These are phyloP conservation scores for Dynastes hyllus DNA, from an alignment of 2,888 invertebrate genomes.

Conservation along the genomic window DNA sequence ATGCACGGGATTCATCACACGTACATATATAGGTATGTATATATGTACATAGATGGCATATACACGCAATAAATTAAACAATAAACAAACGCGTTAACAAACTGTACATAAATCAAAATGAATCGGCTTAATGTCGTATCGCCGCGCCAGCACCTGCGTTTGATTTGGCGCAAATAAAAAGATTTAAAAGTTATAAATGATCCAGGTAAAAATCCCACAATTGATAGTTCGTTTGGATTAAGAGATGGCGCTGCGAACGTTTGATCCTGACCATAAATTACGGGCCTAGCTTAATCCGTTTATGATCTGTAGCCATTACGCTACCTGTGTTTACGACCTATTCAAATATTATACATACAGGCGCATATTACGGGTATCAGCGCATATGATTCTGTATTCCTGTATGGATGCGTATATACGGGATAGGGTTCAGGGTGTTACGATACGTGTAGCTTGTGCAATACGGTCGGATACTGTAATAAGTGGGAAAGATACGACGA, in stretches of 20 bases:
- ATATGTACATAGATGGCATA: slow-evolving; percentile 2
- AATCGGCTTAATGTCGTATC: slow-evolving; percentile 62
- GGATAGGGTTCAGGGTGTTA: not conserved
- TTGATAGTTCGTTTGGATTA: slow-evolving; percentile 71
- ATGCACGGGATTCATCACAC: slow-evolving; percentile 26
- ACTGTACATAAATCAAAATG: slow-evolving; percentile 61
- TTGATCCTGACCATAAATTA: slow-evolving; percentile 68
- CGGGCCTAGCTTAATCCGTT: slow-evolving; percentile 69
- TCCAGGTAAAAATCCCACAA: slow-evolving; percentile 71
- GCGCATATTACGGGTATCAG: slow-evolving; percentile 12
- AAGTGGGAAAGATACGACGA: not conserved
- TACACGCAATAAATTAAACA: slow-evolving; percentile 58
- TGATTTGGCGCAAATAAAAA: slow-evolving; percentile 66
- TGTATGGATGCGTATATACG: not conserved
- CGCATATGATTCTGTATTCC: not conserved
- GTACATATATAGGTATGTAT: not conserved
- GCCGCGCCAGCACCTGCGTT: slow-evolving; percentile 65
- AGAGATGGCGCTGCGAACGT: slow-evolving; percentile 64
- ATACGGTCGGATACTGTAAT: not conserved
- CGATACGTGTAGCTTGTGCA: not conserved
- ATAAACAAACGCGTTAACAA: slow-evolving; percentile 63
- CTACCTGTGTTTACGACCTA: slow-evolving; percentile 49
- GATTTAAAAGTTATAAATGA: slow-evolving; percentile 67
- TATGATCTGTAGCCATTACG: slow-evolving; percentile 51
- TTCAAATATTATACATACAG: slow-evolving; percentile 48